phyloP scores from a whole-genome alignment of 2,888 invertebrate genomes.

The Eilema depressum region DNA sequence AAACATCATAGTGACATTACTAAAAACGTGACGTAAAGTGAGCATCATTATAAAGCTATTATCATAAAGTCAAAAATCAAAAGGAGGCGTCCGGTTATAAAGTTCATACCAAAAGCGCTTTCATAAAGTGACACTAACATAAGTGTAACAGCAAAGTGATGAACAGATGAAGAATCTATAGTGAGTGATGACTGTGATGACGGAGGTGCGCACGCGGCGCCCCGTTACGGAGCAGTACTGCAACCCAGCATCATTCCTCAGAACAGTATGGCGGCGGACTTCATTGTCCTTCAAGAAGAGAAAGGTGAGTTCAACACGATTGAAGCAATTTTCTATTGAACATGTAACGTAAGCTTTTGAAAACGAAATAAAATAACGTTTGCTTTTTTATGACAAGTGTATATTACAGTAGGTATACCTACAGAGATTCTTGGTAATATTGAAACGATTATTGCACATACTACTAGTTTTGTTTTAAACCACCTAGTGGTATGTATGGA shows the following conservation, averaged over 20 bases:
- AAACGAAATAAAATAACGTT: too few relatives aligned
- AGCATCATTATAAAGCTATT: background rate
- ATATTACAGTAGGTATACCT: too few relatives aligned
- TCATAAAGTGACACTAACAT: slow-evolving; percentile 9
- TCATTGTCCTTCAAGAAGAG: slow-evolving; percentile 76
- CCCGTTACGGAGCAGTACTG: slow-evolving; percentile 62
- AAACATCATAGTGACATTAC: background rate
- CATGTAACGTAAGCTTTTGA: too few relatives aligned
- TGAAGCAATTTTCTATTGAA: background rate
- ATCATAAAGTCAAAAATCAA: background rate
- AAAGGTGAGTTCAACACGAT: slow-evolving; percentile 66
- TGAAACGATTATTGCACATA: too few relatives aligned
- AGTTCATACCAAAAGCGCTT: background rate
- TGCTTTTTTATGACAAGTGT: too few relatives aligned
- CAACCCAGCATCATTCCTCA: slow-evolving; percentile 70
- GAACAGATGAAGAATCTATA: slow-evolving; percentile 21
- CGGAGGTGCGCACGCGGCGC: slow-evolving; percentile 70
- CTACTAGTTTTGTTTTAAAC: too few relatives aligned
- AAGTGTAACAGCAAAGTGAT: slow-evolving; percentile 12
- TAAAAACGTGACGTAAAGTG: background rate
- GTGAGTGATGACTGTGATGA: slow-evolving; percentile 80
- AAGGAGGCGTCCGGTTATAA: background rate
- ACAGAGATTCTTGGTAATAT: too few relatives aligned
- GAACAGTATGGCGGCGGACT: slow-evolving; percentile 79
- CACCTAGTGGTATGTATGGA: too few relatives aligned